Conservation (phyloP, 2,113 vertebrate genomes). For the Lathamus discolor region DNA sequence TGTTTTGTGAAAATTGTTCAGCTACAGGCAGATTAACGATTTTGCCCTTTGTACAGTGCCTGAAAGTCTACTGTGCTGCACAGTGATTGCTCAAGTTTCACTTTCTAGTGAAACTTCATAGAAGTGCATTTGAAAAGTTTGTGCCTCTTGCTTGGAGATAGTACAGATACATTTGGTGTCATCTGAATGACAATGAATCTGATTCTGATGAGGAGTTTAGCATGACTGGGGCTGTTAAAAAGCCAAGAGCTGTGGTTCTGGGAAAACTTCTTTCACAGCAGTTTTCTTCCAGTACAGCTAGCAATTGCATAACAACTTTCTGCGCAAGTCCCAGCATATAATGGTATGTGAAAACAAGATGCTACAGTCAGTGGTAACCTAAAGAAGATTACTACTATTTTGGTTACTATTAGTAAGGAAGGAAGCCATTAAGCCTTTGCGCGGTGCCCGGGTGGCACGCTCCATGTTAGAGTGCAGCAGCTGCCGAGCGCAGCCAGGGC, state of each 20-base stretch:
- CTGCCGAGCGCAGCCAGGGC: not conserved
- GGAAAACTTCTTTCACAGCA: not conserved
- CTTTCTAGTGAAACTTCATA: not conserved
- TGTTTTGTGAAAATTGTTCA: not conserved
- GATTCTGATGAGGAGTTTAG: rapidly evolving
- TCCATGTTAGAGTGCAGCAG: not conserved
- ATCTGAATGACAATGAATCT: not conserved
- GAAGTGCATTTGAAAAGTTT: not conserved
- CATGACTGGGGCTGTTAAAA: not conserved
- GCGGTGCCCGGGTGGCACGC: not conserved
- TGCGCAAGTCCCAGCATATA: not conserved
- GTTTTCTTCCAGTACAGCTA: not conserved
- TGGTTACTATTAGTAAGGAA: not conserved
- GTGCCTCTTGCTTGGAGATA: rapidly evolving
- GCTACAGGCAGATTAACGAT: not conserved
- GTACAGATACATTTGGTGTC: not conserved
- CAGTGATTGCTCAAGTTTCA: not conserved
- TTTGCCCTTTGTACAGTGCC: not conserved
- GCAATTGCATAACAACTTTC: not conserved
- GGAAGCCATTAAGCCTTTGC: too few relatives aligned
- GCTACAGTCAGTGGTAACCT: rapidly evolving
- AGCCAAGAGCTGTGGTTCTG: not conserved
- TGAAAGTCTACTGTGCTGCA: not conserved
- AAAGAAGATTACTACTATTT: not conserved
- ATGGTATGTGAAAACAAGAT: rapidly evolving